Evolutionary conservation across 2,797 vertebrate genomes (phyloP), one percentile per base, ranked within the genome.

Genomic region (Siniperca obscura): DNA sequence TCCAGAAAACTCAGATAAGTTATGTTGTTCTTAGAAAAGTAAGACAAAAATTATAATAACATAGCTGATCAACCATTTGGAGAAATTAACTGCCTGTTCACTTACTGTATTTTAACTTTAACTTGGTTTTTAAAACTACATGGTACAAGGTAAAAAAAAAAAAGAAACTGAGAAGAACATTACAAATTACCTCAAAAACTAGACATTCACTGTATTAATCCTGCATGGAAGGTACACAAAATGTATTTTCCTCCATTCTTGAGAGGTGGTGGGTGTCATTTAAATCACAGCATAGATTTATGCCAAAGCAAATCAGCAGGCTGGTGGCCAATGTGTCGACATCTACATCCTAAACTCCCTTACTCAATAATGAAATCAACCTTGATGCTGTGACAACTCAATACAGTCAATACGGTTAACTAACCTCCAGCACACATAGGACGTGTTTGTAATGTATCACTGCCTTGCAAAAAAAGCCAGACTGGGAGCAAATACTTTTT

Each of bases 291-390:
- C 27, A 86, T 79, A 76, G 90, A 92, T 92, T 91, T 83, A 86
- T 81, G 74, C 61, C 75, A 52, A 71, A 83, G 83, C 88, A 92
- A 93, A 91, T 91, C 87, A 90, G 70, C 19, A 64, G 78, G 68
- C 83, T 77, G 73, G 88, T 78, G 71, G 84, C 78, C 91, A 84
- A 57, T 46, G 91, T 88, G 84, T 87, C 72, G 91, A 94, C 89
- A 72, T 88, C 84, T 81, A 85, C 81, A 73, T 86, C 81, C 81
- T 81, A 44, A 86, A 85, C 74, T 84, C 67, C 46, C 53, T 77
- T 40, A 83, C 84, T 91, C 87, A 62, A 86, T 91, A 91, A 91
- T 92, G 84, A 89, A 93, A 91, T 89, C 87, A 90, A 86, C 80
- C 85, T 80, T 78, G 89, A 90, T 21, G 21, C 74, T 12, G 70